These are phyloP conservation scores for Drosophila kokeensis DNA, from an alignment of 2,888 invertebrate genomes.

Conservation along the genomic window DNA sequence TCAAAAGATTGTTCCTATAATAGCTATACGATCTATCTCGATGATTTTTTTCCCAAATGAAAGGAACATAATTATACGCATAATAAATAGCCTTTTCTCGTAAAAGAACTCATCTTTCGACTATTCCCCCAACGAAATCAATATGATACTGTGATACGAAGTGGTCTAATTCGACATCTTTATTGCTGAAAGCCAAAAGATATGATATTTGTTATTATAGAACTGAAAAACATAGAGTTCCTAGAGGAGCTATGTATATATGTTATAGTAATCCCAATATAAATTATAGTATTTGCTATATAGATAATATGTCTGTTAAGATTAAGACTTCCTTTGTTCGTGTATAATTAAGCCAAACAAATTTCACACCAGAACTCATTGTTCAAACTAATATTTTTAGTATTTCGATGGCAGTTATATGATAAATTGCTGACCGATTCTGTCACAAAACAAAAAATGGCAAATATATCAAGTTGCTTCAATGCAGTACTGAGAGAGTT, in stretches of 20 bases:
- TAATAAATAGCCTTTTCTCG: too few relatives aligned
- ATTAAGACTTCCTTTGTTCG: neutral
- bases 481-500: neutral
- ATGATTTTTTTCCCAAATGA: neutral
- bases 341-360: neutral
- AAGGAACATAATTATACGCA: neutral
- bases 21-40: neutral
- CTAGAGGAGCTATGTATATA: neutral
- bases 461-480: neutral
- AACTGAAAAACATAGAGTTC: neutral
- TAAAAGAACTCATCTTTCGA: too few relatives aligned
- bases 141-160: too few relatives aligned
- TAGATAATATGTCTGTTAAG: neutral
- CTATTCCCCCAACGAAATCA: too few relatives aligned
- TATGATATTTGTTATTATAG: neutral
- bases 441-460: neutral
- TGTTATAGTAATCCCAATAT: neutral
- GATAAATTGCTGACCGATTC: neutral
- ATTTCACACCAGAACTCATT: neutral
- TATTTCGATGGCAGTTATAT: neutral
- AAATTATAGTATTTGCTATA: neutral
- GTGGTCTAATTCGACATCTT: too few relatives aligned
- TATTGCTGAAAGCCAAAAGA: neutral
- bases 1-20: neutral
- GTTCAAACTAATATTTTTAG: neutral